phyloP scores from a whole-genome alignment of 2,113 vertebrate genomes.

The Aegypius monachus region DNA sequence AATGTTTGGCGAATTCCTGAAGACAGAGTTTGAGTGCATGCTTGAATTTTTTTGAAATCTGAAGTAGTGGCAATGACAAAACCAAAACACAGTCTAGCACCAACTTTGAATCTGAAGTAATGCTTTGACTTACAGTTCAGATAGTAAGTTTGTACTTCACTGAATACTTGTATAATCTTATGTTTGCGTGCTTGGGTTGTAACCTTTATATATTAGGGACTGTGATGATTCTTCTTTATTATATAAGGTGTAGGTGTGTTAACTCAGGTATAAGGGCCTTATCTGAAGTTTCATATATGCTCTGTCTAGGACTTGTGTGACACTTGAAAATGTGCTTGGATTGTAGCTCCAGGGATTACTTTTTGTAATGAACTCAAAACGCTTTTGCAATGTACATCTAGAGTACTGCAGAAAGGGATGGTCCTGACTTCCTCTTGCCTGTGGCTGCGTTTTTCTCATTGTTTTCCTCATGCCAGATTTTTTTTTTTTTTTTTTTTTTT shows the following conservation, averaged over 20 bases:
- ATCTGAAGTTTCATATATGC: background rate
- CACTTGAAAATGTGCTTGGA: background rate
- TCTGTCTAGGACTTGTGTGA: background rate
- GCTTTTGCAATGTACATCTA: background rate
- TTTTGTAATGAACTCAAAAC: background rate
- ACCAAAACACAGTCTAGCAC: background rate
- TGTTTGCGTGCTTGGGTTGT: background rate
- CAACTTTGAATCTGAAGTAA: background rate
- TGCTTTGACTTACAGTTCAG: background rate
- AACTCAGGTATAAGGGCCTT: background rate
- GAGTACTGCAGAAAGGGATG: background rate
- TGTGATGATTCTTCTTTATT: background rate
- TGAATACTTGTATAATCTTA: background rate
- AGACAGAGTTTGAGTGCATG: background rate
- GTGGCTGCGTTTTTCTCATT: background rate
- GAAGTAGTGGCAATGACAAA: background rate
- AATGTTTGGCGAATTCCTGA: background rate
- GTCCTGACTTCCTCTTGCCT: background rate
- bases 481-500: background rate
- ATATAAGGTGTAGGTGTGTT: background rate
- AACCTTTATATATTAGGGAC: background rate
- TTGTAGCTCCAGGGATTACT: background rate
- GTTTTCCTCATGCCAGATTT: background rate
- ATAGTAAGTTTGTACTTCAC: background rate
- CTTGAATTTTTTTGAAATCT: background rate